A percentile compares a stretch with the other conserved stretches of the same genome.
phyloP scores from a whole-genome alignment of 2,113 vertebrate species.

The Vicugna pacos region DNA sequence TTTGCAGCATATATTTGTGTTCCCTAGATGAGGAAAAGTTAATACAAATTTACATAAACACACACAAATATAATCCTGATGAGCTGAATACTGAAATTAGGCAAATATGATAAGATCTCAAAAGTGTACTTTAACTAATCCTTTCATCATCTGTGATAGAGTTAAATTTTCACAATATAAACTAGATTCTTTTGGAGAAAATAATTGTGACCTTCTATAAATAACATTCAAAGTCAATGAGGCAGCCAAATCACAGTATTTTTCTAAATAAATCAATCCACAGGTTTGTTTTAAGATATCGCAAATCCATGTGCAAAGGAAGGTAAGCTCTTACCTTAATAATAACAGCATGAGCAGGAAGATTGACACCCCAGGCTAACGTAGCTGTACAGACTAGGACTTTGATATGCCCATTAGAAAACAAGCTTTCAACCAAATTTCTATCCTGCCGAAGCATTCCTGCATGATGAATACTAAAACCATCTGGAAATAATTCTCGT shows the following conservation, averaged over 20 bases:
- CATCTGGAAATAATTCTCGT: slow-evolving; percentile 97
- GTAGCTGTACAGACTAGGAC: slow-evolving; percentile 98
- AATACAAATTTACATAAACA: slow-evolving; percentile 92
- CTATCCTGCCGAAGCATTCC: slow-evolving; percentile 98
- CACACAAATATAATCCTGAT: slow-evolving; percentile 88
- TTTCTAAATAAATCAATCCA: slow-evolving; percentile 66
- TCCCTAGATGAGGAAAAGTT: slow-evolving; percentile 93
- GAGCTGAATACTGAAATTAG: slow-evolving; percentile 88
- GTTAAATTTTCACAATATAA: slow-evolving; percentile 88
- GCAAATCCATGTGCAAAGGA: slow-evolving; percentile 68
- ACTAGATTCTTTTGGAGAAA: slow-evolving; percentile 82
- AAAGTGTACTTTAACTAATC: slow-evolving; percentile 90
- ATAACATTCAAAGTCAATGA: slow-evolving; percentile 84
- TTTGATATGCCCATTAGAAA: slow-evolving; percentile 96
- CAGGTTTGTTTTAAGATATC: slow-evolving; percentile 71
- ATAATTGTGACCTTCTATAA: slow-evolving; percentile 85
- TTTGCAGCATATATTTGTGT: slow-evolving; percentile 99
- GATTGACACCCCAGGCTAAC: slow-evolving; percentile 98
- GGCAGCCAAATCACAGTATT: slow-evolving; percentile 70
- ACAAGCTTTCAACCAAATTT: slow-evolving; percentile 95
- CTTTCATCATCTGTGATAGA: slow-evolving; percentile 87
- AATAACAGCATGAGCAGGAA: slow-evolving; percentile 99
- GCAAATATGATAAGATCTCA: slow-evolving; percentile 87
- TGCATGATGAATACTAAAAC: slow-evolving; percentile 98
- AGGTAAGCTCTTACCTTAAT: slow-evolving; percentile 93